Conservation (phyloP, 2,113 vertebrate species). For the Micronisus gabar region DNA sequence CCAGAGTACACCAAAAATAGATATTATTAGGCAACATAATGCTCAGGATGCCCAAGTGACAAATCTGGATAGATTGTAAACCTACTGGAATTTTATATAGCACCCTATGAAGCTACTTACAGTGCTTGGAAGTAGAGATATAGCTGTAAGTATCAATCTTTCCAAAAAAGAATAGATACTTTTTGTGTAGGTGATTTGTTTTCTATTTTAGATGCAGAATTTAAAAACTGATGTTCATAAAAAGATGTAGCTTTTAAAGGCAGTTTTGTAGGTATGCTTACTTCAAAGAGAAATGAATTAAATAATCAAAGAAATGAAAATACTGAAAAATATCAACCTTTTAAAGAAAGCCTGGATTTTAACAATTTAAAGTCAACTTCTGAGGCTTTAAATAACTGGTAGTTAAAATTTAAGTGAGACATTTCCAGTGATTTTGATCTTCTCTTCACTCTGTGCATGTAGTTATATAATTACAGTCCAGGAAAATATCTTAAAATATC, state of each 20-base stretch:
- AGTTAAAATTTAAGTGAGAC: neutral
- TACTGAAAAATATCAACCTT: neutral
- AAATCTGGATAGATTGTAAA: neutral
- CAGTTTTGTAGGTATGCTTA: neutral
- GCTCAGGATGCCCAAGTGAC: neutral
- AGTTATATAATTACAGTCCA: neutral
- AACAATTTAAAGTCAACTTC: neutral
- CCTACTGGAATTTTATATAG: neutral
- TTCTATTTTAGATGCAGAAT: neutral
- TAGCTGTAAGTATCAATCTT: neutral
- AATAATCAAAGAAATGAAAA: neutral
- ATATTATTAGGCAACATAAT: neutral
- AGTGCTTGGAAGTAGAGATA: neutral
- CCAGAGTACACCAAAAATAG: neutral
- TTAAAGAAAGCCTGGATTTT: neutral
- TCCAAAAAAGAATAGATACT: neutral
- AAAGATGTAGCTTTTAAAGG: neutral
- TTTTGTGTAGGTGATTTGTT: neutral
- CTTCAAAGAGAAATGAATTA: neutral
- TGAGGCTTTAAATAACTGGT: neutral
- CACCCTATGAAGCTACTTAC: neutral
- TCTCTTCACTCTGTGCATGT: neutral
- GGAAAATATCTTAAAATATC: neutral
- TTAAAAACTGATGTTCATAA: neutral
- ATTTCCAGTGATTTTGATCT: neutral